Evolutionary conservation across 2,888 invertebrate genomes (phyloP).

Genomic region (Lymantria dispar): DNA sequence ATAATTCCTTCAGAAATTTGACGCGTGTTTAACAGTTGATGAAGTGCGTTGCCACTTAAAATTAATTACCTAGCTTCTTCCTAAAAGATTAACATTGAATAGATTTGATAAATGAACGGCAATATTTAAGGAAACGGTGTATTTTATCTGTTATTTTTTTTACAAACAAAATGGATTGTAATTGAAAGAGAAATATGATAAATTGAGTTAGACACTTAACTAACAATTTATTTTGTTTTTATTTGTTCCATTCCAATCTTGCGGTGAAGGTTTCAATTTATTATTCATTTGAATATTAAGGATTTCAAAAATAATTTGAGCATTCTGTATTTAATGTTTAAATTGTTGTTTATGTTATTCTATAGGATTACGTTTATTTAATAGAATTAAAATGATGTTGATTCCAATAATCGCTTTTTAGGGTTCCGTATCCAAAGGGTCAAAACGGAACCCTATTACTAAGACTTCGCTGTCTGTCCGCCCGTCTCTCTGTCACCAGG

Average conservation of each 20-base stretch:
- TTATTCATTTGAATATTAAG: background rate
- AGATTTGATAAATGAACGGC: background rate
- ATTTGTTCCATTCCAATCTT: background rate
- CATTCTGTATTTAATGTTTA: background rate
- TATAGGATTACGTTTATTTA: too few relatives aligned
- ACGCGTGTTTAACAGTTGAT: conserved; percentile 25
- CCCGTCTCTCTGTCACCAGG: too few relatives aligned
- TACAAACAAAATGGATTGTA: background rate
- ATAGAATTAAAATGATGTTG: too few relatives aligned
- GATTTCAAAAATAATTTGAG: background rate
- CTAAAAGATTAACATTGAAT: conserved; percentile 7
- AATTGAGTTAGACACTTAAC: background rate
- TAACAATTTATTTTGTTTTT: background rate
- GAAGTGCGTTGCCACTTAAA: conserved; percentile 36
- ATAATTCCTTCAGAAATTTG: conserved; percentile 28
- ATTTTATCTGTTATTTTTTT: background rate
- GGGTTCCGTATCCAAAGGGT: too few relatives aligned
- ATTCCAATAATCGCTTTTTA: too few relatives aligned
- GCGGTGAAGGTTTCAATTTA: background rate
- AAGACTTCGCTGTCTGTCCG: too few relatives aligned
- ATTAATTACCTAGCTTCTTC: conserved; percentile 34
- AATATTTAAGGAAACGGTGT: background rate
- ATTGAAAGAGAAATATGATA: background rate
- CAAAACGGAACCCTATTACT: too few relatives aligned
- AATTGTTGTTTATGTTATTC: background rate